Evolutionary conservation across 2,797 vertebrate genomes (phyloP).

Genomic region (Limosa lapponica): DNA sequence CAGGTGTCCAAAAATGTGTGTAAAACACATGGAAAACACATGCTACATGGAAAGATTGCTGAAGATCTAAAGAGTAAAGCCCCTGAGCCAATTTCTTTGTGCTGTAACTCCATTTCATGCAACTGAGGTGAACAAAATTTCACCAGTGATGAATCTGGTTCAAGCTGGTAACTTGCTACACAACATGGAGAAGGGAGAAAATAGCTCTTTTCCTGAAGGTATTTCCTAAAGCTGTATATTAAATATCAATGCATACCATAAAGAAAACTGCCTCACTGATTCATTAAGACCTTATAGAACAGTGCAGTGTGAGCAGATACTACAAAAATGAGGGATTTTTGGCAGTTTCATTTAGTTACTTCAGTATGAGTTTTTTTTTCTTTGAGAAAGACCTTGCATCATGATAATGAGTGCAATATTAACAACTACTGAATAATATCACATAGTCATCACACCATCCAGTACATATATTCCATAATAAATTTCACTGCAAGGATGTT

Average conservation of each 20-base stretch:
- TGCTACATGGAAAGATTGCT: background rate
- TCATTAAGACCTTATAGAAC: background rate
- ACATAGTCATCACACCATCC: background rate
- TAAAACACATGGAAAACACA: background rate
- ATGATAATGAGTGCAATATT: background rate
- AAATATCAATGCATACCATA: background rate
- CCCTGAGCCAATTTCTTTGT: background rate
- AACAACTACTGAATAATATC: background rate
- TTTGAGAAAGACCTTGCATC: background rate
- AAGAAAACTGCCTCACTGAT: background rate
- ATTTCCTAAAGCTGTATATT: background rate
- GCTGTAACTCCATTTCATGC: background rate
- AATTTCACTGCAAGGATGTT: background rate
- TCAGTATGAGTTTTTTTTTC: background rate
- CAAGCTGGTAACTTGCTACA: background rate
- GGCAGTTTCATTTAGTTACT: background rate
- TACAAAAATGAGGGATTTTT: background rate
- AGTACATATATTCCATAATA: background rate
- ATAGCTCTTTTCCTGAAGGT: background rate
- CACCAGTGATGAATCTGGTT: background rate
- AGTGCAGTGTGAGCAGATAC: background rate
- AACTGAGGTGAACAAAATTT: background rate
- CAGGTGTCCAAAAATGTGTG: background rate
- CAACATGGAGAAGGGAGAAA: background rate
- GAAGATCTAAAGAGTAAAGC: background rate